phyloP scores from a whole-genome alignment of 2,113 vertebrate species.

The Lipophrys pholis region DNA sequence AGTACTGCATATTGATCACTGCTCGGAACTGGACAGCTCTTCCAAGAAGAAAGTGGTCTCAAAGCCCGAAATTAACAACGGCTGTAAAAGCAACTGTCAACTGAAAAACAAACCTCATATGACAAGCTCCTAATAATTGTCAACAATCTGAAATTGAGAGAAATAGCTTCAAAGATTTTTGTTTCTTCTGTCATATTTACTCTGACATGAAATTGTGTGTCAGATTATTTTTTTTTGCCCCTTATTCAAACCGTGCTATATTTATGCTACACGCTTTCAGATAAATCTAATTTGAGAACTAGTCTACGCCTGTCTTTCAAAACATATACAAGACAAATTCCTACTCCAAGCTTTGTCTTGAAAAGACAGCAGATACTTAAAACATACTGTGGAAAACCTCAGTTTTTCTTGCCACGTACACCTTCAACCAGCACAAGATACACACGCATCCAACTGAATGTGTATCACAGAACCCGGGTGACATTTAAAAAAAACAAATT shows the following conservation, averaged over 20 bases:
- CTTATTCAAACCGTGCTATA: not conserved
- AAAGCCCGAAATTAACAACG: too few species aligned
- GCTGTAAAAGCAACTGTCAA: too few species aligned
- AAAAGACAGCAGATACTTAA: not conserved
- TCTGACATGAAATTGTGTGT: not conserved
- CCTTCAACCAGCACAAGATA: not conserved
- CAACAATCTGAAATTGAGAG: slow-evolving; percentile 3
- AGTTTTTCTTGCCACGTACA: not conserved
- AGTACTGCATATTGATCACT: not conserved
- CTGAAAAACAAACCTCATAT: too few species aligned
- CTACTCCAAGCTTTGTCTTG: not conserved
- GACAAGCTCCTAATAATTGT: not conserved
- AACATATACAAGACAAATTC: slow-evolving; percentile 2
- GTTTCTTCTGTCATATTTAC: not conserved
- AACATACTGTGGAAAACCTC: not conserved
- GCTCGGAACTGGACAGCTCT: slow-evolving; percentile 13
- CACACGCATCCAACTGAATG: not conserved
- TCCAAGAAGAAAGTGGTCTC: too few species aligned
- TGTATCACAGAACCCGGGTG: not conserved
- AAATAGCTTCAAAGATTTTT: not conserved
- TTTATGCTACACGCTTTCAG: not conserved
- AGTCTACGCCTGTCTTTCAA: slow-evolving; percentile 18
- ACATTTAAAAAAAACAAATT: not conserved
- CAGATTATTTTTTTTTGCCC: too few species aligned
- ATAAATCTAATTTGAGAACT: slow-evolving; percentile 4